Evolutionary conservation across 2,888 invertebrate genomes (phyloP), one percentile per base, ranked within the genome.

Genomic region (Anaspis maculata): DNA sequence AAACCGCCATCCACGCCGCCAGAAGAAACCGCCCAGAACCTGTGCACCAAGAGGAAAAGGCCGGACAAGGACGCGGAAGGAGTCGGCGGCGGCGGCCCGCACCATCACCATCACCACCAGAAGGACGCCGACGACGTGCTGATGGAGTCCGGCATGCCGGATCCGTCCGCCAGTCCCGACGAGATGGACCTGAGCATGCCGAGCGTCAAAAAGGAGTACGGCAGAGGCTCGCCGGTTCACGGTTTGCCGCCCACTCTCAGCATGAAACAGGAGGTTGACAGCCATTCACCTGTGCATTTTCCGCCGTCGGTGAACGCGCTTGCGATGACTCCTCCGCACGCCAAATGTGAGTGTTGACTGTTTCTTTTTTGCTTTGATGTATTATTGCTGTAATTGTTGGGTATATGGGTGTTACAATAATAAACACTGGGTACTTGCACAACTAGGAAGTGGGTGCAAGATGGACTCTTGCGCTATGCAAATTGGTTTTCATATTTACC

Each of bases 311-410:
- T 83, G 48, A 76, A 82, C 39, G 83, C 84, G 35, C 68, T 88
- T 47, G 77, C 85, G 22, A 70, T 88, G 59, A 85, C 87, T 48
- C 84, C 87, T 52, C 85, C 87, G 36, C 87, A 88, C 70, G 81
- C 79, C 76, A 69, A 82, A 78, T 79, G 64, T 65, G 59, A 64
- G 65, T 59, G 9, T 9, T n/a, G n/a, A n/a, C n/a, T n/a, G n/a
- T n/a, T n/a, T n/a, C n/a, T n/a, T n/a, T n/a, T n/a, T n/a, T n/a
- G n/a, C 23, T 25, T 32, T 32, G 9, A 19, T 6, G 19, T 9
- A 6, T 19, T 9, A 19, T 19, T 19, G 19, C 19, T 19, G 19
- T 19, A n/a, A n/a, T n/a, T n/a, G n/a, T n/a, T n/a, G n/a, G n/a
- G n/a, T 19, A 19, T 19, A 19, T 19, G 19, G 19, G 19, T 19